Conservation (phyloP, 2,113 vertebrate genomes). For the Arenaria interpres region DNA sequence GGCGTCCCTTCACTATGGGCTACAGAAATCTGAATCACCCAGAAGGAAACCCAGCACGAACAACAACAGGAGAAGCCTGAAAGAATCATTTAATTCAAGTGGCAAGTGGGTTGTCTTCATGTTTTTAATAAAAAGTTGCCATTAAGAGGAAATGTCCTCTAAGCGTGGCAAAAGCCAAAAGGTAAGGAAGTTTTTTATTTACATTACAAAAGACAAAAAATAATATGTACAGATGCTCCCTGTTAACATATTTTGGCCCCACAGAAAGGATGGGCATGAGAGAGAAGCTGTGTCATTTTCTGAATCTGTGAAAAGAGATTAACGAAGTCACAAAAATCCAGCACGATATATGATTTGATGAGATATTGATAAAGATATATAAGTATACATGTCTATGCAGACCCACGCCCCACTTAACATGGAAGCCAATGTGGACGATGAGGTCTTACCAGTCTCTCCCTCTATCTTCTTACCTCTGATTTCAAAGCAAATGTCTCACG, state of each 20-base stretch:
- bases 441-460: background rate
- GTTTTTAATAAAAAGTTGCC: background rate
- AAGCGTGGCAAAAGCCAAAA: background rate
- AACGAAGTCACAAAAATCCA: background rate
- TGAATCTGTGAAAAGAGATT: background rate
- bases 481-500: conserved; percentile 75
- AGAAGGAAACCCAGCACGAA: background rate
- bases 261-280: background rate
- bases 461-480: conserved; percentile 70
- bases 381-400: background rate
- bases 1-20: background rate
- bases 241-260: background rate
- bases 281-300: background rate
- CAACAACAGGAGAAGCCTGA: background rate
- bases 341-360: background rate
- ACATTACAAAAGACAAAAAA: background rate
- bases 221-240: background rate
- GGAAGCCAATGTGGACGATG: background rate
- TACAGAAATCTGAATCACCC: background rate
- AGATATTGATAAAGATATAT: background rate
- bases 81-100: background rate
- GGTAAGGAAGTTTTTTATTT: background rate
- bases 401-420: background rate
- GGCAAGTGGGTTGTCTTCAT: background rate
- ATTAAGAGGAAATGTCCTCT: background rate